Conservation (phyloP, 2,888 invertebrate species). For the Heliconius cydno region DNA sequence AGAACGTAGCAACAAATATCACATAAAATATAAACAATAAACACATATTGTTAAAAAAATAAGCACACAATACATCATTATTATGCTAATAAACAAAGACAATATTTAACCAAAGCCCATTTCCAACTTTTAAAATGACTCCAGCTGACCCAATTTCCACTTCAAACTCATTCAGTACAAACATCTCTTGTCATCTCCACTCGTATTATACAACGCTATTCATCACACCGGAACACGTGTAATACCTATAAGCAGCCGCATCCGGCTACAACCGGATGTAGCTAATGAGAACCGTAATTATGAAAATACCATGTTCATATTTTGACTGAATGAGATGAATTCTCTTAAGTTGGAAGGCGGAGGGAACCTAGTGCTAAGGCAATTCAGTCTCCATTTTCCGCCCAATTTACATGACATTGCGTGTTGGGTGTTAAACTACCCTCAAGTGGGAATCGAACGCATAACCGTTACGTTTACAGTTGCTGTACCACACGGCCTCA, state of each 20-base stretch:
- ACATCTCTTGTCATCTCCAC: slow-evolving; percentile 28
- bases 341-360: not conserved
- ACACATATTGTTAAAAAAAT: not conserved
- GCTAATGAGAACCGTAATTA: slow-evolving; percentile 60
- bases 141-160: slow-evolving; percentile 21
- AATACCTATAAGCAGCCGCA: slow-evolving; percentile 48
- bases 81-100: slow-evolving; percentile 2
- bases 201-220: slow-evolving; percentile 34
- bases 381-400: not conserved
- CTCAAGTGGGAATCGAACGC: too few species aligned
- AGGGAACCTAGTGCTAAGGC: not conserved
- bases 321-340: slow-evolving; percentile 26
- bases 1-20: too few species aligned
- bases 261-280: slow-evolving; percentile 47
- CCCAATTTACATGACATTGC: not conserved
- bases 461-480: too few species aligned
- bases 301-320: slow-evolving; percentile 46
- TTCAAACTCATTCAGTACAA: slow-evolving; percentile 14
- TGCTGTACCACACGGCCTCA: too few species aligned
- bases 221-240: slow-evolving; percentile 48
- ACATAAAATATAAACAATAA: not conserved
- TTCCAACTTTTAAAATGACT: slow-evolving; percentile 3
- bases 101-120: not conserved
- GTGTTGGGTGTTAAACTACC: not conserved
- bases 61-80: not conserved